Percentiles rank a stretch among this genome's conserved stretches.
Evolutionary conservation across 1,140 invertebrate genomes (phyloP).

Genomic region (Cepaea nemoralis): DNA sequence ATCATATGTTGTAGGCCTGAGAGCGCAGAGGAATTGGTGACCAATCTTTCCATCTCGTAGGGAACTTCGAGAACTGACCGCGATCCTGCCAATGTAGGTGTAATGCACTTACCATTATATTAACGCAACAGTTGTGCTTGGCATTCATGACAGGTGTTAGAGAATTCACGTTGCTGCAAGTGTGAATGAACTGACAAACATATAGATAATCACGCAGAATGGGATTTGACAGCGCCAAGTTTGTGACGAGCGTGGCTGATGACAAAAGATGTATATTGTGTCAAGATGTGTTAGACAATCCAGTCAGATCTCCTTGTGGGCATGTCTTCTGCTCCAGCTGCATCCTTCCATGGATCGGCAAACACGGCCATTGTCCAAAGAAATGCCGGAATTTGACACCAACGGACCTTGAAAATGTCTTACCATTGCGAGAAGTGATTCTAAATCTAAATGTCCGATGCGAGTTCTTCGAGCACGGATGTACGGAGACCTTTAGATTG

Average conservation of each 20-base stretch:
- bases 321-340: conserved; percentile 61
- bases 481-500: conserved; percentile 47
- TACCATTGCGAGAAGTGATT: conserved; percentile 53
- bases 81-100: no score
- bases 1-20: no score
- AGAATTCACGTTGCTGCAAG: no score
- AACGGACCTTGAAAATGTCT: conserved; percentile 49
- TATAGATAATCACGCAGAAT: no score
- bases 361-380: conserved; percentile 52
- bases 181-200: not conserved
- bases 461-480: conserved; percentile 50
- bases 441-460: conserved; percentile 55
- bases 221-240: conserved; percentile 59
- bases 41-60: no score
- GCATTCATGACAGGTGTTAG: no score
- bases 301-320: conserved; percentile 53
- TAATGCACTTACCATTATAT: no score
- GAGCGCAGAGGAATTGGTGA: no score
- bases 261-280: conserved; percentile 56
- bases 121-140: no score
- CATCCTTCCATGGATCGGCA: conserved; percentile 56
- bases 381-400: conserved; percentile 50
- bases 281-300: conserved; percentile 56
- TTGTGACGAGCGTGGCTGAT: conserved; percentile 51
- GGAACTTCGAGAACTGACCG: no score